A percentile compares a stretch with the other conserved stretches of the same genome.
phyloP scores from a whole-genome alignment of 2,113 vertebrate species.

The Marcusenius ussheri region DNA sequence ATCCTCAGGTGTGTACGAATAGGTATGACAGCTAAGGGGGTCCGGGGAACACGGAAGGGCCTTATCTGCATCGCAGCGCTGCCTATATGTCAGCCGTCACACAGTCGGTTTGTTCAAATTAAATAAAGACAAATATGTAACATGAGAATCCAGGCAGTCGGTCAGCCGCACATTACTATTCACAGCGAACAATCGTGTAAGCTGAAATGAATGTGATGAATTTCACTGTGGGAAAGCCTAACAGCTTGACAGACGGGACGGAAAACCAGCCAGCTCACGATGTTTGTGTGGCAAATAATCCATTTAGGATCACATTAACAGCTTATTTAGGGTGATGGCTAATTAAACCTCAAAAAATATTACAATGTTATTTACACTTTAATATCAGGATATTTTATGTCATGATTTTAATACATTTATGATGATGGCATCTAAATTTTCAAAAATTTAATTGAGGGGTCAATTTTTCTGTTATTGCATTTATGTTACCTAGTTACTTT shows the following conservation, averaged over 20 bases:
- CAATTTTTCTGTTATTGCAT: background rate
- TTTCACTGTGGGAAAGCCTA: background rate
- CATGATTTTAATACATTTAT: background rate
- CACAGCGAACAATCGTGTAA: background rate
- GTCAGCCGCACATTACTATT: background rate
- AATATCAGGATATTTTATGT: background rate
- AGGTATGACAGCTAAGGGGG: background rate
- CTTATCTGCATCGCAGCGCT: background rate
- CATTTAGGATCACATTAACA: background rate
- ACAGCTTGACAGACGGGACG: background rate
- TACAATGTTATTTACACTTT: background rate
- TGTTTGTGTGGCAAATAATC: background rate
- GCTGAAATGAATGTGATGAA: background rate
- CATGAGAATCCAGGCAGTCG: background rate
- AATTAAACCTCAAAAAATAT: background rate
- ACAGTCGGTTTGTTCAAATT: background rate
- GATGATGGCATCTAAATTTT: background rate
- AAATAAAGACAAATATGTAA: background rate
- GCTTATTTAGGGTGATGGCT: conserved; percentile 2
- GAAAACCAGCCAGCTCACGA: background rate
- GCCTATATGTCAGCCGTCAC: background rate
- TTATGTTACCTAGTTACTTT: background rate
- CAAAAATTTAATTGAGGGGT: background rate
- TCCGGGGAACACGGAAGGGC: background rate
- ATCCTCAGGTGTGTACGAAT: background rate